Conservation (phyloP, 1,140 invertebrate species). For the Andricus grossulariae region DNA sequence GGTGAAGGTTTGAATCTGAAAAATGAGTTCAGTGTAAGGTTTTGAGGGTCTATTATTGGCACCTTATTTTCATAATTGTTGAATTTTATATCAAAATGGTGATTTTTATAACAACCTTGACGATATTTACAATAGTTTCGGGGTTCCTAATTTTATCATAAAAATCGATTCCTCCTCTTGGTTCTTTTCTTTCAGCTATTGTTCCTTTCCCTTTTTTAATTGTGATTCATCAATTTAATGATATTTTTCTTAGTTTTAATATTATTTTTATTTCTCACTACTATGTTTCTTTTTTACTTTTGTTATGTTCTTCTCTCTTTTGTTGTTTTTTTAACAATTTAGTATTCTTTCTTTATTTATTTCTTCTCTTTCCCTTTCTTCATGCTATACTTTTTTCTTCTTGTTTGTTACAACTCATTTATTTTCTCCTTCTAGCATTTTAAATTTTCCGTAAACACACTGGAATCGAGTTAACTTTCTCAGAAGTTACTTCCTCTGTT, state of each 20-base stretch:
- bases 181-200: background rate
- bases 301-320: background rate
- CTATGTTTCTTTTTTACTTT: background rate
- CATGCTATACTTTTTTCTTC: background rate
- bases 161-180: background rate
- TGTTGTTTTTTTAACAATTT: background rate
- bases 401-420: background rate
- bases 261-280: no score
- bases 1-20: no score
- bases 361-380: background rate
- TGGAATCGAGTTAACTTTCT: no score
- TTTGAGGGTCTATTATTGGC: background rate
- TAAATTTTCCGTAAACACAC: no score
- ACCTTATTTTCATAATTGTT: background rate
- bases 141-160: background rate
- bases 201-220: background rate
- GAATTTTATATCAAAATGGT: background rate
- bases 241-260: no score
- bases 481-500: no score
- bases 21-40: background rate
- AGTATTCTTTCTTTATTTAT: background rate
- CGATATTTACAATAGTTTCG: constrained; percentile 10
- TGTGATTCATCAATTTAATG: no score
- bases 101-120: constrained; percentile 15
- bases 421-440: background rate